Evolutionary conservation across 2,888 invertebrate species (phyloP).

Genomic region (Leucoma salicis): DNA sequence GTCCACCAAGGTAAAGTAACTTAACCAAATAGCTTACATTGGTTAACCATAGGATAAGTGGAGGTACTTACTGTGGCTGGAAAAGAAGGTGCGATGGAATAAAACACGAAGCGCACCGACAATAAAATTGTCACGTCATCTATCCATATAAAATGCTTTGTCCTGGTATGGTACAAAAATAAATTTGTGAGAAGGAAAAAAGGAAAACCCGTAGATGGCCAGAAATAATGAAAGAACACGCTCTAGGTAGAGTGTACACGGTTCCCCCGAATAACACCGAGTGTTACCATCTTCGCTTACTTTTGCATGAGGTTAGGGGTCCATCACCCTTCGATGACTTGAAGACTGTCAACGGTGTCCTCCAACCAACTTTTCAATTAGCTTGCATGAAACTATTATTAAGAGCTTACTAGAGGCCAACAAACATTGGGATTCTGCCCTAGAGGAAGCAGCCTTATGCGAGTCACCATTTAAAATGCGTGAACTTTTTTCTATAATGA

Average conservation of each 20-base stretch:
- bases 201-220: constrained; percentile 17
- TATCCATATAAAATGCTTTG: no score
- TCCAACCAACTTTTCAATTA: constrained; percentile 29
- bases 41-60: no score
- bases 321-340: constrained; percentile 18
- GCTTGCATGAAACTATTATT: constrained; percentile 31
- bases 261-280: constrained; percentile 1
- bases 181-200: constrained; percentile 9
- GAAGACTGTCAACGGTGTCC: constrained; percentile 16
- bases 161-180: constrained; percentile 1
- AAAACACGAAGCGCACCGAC: no score
- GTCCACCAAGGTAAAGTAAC: no score
- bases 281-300: background rate
- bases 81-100: no score
- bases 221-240: constrained; percentile 15
- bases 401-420: constrained; percentile 47
- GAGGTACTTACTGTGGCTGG: no score
- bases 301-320: constrained; percentile 5
- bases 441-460: constrained; percentile 33
- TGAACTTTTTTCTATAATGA: constrained; percentile 23
- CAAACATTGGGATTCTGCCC: constrained; percentile 34
- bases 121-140: no score
- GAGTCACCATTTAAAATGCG: constrained; percentile 19
- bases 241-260: constrained; percentile 13
- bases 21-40: no score